Conservation (phyloP, 2,113 vertebrate genomes). For the Pao palembangensis region DNA sequence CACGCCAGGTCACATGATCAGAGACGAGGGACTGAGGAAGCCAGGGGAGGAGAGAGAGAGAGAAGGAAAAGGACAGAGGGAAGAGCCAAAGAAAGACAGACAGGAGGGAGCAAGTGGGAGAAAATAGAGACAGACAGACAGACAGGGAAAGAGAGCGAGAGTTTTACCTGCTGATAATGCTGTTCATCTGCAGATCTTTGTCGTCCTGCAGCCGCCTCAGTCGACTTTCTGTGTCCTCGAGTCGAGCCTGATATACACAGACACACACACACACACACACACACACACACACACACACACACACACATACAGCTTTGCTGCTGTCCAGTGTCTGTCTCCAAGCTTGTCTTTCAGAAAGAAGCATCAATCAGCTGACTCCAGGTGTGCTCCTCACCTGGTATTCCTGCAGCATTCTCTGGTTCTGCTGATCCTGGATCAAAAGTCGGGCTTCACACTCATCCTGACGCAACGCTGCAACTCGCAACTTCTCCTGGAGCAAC, state of each 20-base stretch:
- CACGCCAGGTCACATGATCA: background rate
- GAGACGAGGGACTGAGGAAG: background rate
- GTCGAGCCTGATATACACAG: slow-evolving; percentile 71
- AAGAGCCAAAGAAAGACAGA: too few relatives aligned
- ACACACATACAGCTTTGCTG: background rate
- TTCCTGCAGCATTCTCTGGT: slow-evolving; percentile 92
- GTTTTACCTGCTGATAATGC: slow-evolving; percentile 93
- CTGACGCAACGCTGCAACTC: slow-evolving; percentile 86
- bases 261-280: slow-evolving; percentile 1
- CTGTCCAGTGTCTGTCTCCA: background rate
- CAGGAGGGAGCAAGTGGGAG: too few relatives aligned
- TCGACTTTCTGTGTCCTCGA: slow-evolving; percentile 93
- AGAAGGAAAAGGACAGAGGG: too few relatives aligned
- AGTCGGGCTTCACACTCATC: slow-evolving; percentile 92
- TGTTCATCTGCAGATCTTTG: slow-evolving; percentile 99
- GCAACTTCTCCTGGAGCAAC: slow-evolving; percentile 91
- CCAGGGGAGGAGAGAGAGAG: background rate
- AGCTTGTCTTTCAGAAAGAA: background rate
- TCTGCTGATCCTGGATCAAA: slow-evolving; percentile 93
- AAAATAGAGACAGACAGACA: background rate
- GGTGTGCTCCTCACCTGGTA: slow-evolving; percentile 78
- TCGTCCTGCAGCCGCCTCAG: slow-evolving; percentile 94
- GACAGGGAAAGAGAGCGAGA: background rate
- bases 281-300: background rate
- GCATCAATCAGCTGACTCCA: background rate